A percentile compares a stretch with the other conserved stretches of the same genome.
These are phyloP conservation scores for Schizotus pectinicornis DNA, from an alignment of 2,888 invertebrate genomes.

Conservation along the genomic window DNA sequence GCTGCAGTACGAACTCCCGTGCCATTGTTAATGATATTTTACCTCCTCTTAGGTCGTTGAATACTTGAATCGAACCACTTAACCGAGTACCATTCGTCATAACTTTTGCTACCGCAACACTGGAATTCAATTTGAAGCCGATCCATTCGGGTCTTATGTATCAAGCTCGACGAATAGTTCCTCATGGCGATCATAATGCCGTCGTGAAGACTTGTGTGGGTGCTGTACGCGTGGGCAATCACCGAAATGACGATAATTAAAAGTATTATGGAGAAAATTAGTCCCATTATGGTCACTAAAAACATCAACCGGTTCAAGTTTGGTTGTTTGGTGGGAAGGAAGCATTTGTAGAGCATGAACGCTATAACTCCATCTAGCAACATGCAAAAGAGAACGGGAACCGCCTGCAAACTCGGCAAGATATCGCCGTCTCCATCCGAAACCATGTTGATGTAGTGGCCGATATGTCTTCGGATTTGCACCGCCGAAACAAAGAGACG, in stretches of 20 bases:
- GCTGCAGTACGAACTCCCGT: slow-evolving; percentile 13
- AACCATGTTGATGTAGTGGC: slow-evolving; percentile 54
- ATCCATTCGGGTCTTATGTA: slow-evolving; percentile 65
- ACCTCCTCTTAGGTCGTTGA: slow-evolving; percentile 33
- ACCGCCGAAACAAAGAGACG: slow-evolving; percentile 44
- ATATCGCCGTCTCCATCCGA: slow-evolving; percentile 50
- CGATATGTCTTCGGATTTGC: slow-evolving; percentile 45
- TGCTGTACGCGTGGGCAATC: slow-evolving; percentile 45
- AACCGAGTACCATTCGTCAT: slow-evolving; percentile 68
- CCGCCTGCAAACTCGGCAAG: slow-evolving; percentile 41
- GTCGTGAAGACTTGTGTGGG: slow-evolving; percentile 51
- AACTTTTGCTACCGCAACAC: slow-evolving; percentile 67
- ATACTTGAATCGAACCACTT: slow-evolving; percentile 63
- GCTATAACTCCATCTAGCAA: slow-evolving; percentile 41
- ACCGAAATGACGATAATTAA: slow-evolving; percentile 43
- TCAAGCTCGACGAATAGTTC: slow-evolving; percentile 63
- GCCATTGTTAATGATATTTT: no score
- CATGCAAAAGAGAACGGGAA: slow-evolving; percentile 45
- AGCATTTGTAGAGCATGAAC: slow-evolving; percentile 42
- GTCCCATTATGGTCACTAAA: slow-evolving; percentile 34
- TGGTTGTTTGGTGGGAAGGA: slow-evolving; percentile 33
- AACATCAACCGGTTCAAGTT: slow-evolving; percentile 44
- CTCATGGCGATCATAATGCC: slow-evolving; percentile 66
- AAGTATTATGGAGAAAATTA: slow-evolving; percentile 35
- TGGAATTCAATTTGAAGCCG: slow-evolving; percentile 67